Evolutionary conservation across 2,113 vertebrate genomes (phyloP).

Genomic region (Bubo blakistoni): DNA sequence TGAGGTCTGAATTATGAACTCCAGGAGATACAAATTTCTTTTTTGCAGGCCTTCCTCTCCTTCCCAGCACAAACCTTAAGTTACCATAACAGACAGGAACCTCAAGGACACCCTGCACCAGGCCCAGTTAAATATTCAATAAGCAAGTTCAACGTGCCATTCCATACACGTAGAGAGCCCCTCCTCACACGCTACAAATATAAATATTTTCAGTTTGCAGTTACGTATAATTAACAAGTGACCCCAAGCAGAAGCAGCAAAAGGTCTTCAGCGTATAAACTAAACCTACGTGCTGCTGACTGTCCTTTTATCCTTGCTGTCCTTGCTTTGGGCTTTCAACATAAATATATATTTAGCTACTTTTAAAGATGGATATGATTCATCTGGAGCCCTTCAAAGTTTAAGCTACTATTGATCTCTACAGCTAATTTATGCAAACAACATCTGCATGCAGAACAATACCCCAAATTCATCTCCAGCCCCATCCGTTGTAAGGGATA

Average conservation of each 20-base stretch:
- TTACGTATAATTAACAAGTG: neutral
- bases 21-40: neutral
- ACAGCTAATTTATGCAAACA: neutral
- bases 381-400: neutral
- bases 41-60: neutral
- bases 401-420: neutral
- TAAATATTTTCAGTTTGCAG: neutral
- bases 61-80: neutral
- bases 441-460: neutral
- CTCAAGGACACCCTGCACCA: neutral
- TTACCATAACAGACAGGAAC: neutral
- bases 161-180: fast-evolving
- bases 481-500: neutral
- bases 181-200: neutral
- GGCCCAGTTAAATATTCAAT: neutral
- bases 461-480: neutral
- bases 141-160: neutral
- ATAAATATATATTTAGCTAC: neutral
- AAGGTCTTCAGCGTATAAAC: neutral
- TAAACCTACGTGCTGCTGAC: neutral
- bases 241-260: neutral
- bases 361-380: slow-evolving; percentile 3
- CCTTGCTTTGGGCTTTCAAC: neutral
- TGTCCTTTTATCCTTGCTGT: neutral
- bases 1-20: fast-evolving